These are phyloP conservation scores for Ennomos quercinarius DNA, from an alignment of 2,888 invertebrate genomes.

Conservation along the genomic window DNA sequence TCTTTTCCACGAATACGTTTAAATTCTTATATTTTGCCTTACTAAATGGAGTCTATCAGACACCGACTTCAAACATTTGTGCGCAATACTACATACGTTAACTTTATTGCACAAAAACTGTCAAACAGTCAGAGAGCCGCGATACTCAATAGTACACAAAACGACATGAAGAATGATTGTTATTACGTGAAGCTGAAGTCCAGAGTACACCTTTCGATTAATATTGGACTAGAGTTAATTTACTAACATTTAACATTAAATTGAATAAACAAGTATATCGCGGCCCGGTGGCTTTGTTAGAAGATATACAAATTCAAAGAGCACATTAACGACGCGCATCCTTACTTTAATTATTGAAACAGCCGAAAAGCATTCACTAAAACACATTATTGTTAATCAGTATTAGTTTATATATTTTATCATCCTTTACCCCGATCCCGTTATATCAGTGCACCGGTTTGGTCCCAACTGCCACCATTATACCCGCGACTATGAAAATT, in stretches of 20 bases:
- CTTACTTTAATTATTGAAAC: constrained; percentile 60
- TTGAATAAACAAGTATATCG: constrained; percentile 40
- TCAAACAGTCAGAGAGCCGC: constrained; percentile 44
- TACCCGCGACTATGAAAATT: constrained; percentile 31
- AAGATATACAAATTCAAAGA: constrained; percentile 44
- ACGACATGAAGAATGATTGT: constrained; percentile 30
- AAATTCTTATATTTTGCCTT: constrained; percentile 58
- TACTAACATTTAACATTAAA: constrained; percentile 39
- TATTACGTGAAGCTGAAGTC: constrained; percentile 39
- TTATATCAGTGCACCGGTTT: constrained; percentile 79
- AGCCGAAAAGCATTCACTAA: constrained; percentile 47
- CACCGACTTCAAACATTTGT: constrained; percentile 69
- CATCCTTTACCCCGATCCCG: constrained; percentile 60
- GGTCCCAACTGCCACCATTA: constrained; percentile 65
- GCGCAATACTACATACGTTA: constrained; percentile 59
- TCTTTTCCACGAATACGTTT: constrained; percentile 43
- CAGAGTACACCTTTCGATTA: constrained; percentile 40
- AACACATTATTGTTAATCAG: constrained; percentile 46
- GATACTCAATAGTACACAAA: constrained; percentile 28
- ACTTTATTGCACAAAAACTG: constrained; percentile 45
- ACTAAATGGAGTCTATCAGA: constrained; percentile 74
- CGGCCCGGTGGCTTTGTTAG: constrained; percentile 50
- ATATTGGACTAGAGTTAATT: constrained; percentile 37
- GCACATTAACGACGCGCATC: constrained; percentile 51
- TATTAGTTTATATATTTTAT: constrained; percentile 54